Percentiles rank a stretch among this genome's conserved stretches.
phyloP scores from a whole-genome alignment of 2,888 invertebrate species.

The Phengaris arion region DNA sequence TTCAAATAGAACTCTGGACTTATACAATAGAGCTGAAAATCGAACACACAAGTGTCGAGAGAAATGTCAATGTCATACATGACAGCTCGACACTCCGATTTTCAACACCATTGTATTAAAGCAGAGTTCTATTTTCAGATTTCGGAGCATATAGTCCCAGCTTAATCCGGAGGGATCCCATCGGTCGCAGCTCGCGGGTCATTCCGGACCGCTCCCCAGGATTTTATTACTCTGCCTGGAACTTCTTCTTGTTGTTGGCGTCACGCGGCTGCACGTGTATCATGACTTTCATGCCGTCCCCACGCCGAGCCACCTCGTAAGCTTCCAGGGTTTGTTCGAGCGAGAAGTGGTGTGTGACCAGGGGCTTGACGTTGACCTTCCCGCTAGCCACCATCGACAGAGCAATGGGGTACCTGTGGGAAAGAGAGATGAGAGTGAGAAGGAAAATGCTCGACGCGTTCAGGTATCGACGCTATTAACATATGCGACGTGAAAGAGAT shows the following conservation, averaged over 20 bases:
- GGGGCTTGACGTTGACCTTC: conserved; percentile 87
- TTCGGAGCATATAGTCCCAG: too few relatives aligned
- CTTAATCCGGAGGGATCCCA: too few relatives aligned
- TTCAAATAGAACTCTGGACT: too few relatives aligned
- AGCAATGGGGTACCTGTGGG: conserved; percentile 86
- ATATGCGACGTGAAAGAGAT: too few relatives aligned
- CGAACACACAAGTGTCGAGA: too few relatives aligned
- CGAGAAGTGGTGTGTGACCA: conserved; percentile 90
- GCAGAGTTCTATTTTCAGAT: too few relatives aligned
- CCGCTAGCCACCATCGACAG: conserved; percentile 88
- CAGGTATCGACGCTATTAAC: too few relatives aligned
- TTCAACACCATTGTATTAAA: too few relatives aligned
- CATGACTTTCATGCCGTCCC: conserved; percentile 91
- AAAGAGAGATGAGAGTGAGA: conserved; percentile 32
- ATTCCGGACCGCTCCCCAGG: background rate
- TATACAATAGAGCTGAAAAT: too few relatives aligned
- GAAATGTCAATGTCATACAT: too few relatives aligned
- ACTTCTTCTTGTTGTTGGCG: conserved; percentile 64
- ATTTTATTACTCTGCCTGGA: conserved; percentile 1
- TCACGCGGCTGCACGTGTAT: conserved; percentile 84
- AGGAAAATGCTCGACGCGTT: background rate
- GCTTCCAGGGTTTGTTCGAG: conserved; percentile 89
- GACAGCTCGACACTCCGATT: too few relatives aligned
- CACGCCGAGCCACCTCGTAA: conserved; percentile 88
- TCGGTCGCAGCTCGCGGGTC: too few relatives aligned